Conservation (phyloP, 2,113 vertebrate genomes). For the Coptodon bakossiorum region DNA sequence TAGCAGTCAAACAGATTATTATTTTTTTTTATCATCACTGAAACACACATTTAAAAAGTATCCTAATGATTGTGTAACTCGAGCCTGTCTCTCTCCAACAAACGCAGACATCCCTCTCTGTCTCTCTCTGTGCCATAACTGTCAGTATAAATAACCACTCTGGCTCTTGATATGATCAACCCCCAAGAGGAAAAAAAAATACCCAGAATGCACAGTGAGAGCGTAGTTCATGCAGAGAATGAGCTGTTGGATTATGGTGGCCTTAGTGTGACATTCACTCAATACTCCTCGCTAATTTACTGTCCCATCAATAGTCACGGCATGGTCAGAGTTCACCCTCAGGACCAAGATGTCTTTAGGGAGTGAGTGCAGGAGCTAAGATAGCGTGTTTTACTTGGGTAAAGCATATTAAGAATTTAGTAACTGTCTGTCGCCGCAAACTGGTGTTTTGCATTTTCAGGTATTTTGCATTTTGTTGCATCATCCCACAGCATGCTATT, state of each 20-base stretch:
- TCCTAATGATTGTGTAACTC: not conserved
- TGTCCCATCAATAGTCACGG: not conserved
- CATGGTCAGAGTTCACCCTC: not conserved
- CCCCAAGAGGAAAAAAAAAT: slow-evolving; percentile 45
- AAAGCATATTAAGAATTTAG: not conserved
- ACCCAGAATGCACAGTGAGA: slow-evolving; percentile 56
- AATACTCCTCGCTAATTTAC: slow-evolving; percentile 3
- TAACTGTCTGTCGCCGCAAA: not conserved
- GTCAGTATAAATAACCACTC: slow-evolving; percentile 54
- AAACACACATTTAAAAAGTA: not conserved
- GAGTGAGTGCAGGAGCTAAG: not conserved
- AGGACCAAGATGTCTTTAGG: not conserved
- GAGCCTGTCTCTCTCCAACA: not conserved
- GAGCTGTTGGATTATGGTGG: slow-evolving; percentile 37
- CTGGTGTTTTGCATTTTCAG: not conserved
- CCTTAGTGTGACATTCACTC: slow-evolving; percentile 26
- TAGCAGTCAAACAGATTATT: not conserved
- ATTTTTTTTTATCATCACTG: not conserved
- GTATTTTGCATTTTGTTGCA: not conserved
- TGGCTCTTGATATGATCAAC: slow-evolving; percentile 50
- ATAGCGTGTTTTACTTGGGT: not conserved
- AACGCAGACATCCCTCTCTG: not conserved
- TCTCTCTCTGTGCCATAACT: slow-evolving; percentile 13
- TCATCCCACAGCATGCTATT: not conserved
- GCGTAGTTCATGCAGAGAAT: slow-evolving; percentile 5